These are phyloP conservation scores for Drosophila lowei DNA, from an alignment of 1,140 invertebrate genomes.

Conservation along the genomic window DNA sequence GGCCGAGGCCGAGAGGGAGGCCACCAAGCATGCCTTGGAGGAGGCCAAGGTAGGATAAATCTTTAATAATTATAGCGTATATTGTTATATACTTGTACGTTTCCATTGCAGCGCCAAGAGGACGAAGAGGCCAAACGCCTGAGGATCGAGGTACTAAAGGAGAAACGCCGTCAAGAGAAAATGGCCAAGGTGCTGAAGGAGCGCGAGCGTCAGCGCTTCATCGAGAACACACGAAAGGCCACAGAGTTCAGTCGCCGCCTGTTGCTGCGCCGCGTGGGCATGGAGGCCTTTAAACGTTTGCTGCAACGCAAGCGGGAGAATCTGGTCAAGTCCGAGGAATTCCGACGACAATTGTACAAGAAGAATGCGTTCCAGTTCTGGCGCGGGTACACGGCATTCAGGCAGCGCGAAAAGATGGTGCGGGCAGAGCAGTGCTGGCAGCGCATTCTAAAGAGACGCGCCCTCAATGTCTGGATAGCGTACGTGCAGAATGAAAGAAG, in stretches of 20 bases:
- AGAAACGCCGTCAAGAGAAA: conserved; percentile 85
- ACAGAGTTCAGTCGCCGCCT: conserved; percentile 85
- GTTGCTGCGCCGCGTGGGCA: conserved; percentile 84
- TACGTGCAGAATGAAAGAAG: conserved; percentile 83
- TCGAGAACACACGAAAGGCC: conserved; percentile 84
- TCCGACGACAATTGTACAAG: conserved; percentile 83
- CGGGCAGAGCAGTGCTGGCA: conserved; percentile 84
- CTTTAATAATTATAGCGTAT: too few relatives aligned
- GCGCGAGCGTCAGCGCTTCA: conserved; percentile 84
- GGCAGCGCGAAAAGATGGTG: conserved; percentile 83
- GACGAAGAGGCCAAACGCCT: conserved; percentile 86
- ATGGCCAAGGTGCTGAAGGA: conserved; percentile 85
- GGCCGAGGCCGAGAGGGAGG: conserved; percentile 86
- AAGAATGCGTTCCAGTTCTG: conserved; percentile 84
- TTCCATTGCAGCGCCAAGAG: conserved; percentile 61
- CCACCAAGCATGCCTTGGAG: conserved; percentile 84
- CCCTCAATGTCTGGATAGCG: conserved; percentile 81
- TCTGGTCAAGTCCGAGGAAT: conserved; percentile 83
- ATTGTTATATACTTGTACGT: background rate
- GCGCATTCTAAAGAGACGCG: conserved; percentile 80
- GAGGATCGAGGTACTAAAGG: conserved; percentile 85
- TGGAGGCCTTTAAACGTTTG: conserved; percentile 84
- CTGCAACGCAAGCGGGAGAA: conserved; percentile 84
- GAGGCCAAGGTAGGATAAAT: conserved; percentile 79
- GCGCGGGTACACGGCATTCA: conserved; percentile 84